These are phyloP conservation scores for Isurus oxyrinchus DNA, from an alignment of 2,113 vertebrate genomes.

Conservation along the genomic window DNA sequence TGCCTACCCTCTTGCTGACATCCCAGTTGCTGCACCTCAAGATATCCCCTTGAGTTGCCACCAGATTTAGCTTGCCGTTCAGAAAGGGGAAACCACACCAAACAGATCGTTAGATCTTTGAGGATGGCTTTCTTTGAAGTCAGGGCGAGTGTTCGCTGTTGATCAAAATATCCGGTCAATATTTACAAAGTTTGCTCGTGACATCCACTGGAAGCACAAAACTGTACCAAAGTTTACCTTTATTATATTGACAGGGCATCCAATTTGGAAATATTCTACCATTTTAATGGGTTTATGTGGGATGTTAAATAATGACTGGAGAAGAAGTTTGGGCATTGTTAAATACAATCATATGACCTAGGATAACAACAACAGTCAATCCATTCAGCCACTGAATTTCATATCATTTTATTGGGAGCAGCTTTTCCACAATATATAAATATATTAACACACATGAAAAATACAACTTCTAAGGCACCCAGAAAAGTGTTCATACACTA, in stretches of 20 bases:
- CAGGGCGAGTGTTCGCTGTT: background rate
- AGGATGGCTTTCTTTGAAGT: background rate
- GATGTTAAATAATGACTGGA: background rate
- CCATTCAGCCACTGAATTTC: constrained; percentile 41
- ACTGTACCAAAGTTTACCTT: background rate
- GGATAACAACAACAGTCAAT: constrained; percentile 31
- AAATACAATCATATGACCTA: no score
- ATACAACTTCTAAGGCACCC: constrained; percentile 87
- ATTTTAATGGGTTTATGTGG: background rate
- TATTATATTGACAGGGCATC: background rate
- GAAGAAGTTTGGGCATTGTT: background rate
- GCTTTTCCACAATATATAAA: constrained; percentile 79
- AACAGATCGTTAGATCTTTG: background rate
- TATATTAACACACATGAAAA: constrained; percentile 83
- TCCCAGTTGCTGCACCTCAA: background rate
- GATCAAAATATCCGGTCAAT: background rate
- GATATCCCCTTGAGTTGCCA: background rate
- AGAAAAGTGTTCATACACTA: constrained; percentile 79
- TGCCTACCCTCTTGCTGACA: background rate
- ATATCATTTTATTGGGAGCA: constrained; percentile 82
- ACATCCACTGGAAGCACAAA: background rate
- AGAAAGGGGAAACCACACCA: background rate
- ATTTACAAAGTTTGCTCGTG: background rate
- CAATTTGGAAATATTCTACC: background rate
- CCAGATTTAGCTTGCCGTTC: background rate